Conservation (phyloP, 2,113 vertebrate genomes). For the Pundamilia nyererei region DNA sequence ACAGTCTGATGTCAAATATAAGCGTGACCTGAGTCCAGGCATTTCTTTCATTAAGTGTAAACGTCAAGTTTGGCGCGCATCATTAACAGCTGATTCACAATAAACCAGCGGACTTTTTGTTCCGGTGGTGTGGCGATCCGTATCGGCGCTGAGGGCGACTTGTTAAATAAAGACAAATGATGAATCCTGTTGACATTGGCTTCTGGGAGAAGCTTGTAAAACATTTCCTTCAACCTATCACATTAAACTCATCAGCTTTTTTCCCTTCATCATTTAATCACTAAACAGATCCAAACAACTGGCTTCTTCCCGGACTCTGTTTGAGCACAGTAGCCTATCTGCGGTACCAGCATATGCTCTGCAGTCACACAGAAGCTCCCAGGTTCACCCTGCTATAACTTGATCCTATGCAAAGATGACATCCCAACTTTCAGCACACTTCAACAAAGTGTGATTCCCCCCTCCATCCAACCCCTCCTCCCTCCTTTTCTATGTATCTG, state of each 20-base stretch:
- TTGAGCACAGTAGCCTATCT: conserved; percentile 61
- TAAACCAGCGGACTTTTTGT: not conserved
- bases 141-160: not conserved
- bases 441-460: conserved; percentile 72
- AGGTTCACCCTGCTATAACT: conserved; percentile 56
- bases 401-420: conserved; percentile 72
- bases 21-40: conserved; percentile 19
- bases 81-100: conserved; percentile 38
- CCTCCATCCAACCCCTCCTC: conserved; percentile 35
- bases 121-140: not conserved
- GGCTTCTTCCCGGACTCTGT: conserved; percentile 81
- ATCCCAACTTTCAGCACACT: conserved; percentile 79
- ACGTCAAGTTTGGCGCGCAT: conserved; percentile 44
- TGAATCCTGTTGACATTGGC: not conserved
- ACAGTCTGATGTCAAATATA: conserved; percentile 31
- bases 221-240: not conserved
- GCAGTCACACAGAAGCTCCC: conserved; percentile 46
- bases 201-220: not conserved
- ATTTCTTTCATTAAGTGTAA: conserved; percentile 4
- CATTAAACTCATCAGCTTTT: not conserved
- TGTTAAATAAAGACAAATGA: not conserved
- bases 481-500: conserved; percentile 65
- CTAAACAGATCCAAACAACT: conserved; percentile 33
- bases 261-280: not conserved
- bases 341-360: conserved; percentile 63